A percentile compares a stretch with the other conserved stretches of the same genome.
Conservation (phyloP, 1,140 invertebrate species). For the Leptopilina clavipes region DNA sequence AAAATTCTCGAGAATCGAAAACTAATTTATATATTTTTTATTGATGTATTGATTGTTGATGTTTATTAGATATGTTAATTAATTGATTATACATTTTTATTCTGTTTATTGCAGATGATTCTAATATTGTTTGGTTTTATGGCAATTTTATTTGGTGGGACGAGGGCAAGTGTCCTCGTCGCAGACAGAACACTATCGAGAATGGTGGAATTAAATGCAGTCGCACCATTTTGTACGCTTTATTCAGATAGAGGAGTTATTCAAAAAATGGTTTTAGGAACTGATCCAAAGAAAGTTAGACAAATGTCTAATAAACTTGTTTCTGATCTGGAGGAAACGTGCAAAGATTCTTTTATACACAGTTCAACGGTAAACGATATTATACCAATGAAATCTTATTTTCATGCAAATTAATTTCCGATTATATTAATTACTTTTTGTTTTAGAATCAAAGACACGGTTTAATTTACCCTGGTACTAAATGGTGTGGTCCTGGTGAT, state of each 20-base stretch:
- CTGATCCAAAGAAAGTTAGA: conserved; percentile 77
- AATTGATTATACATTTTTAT: background rate
- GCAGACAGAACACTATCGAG: conserved; percentile 79
- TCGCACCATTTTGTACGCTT: conserved; percentile 77
- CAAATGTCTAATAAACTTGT: conserved; percentile 79
- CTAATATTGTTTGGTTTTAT: conserved; percentile 45
- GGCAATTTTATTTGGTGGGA: conserved; percentile 39
- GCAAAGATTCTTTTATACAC: conserved; percentile 66
- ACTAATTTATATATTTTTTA: too few relatives aligned
- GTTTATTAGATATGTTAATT: too few relatives aligned
- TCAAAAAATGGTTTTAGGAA: conserved; percentile 77
- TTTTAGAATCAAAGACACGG: conserved; percentile 52
- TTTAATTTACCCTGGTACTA: conserved; percentile 79
- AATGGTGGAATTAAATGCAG: conserved; percentile 79
- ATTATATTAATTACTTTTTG: background rate
- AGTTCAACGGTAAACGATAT: conserved; percentile 54
- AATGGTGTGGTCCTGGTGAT: conserved; percentile 85
- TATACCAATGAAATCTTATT: too few relatives aligned
- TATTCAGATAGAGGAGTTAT: conserved; percentile 79
- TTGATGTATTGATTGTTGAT: too few relatives aligned
- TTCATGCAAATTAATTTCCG: too few relatives aligned
- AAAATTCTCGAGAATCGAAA: too few relatives aligned
- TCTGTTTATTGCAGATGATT: conserved; percentile 59
- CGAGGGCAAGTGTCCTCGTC: conserved; percentile 74
- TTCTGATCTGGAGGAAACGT: conserved; percentile 77